Percentiles rank a stretch among this genome's conserved stretches.
Evolutionary conservation across 2,113 vertebrate genomes (phyloP).

Genomic region (Aldabrachelys gigantea): DNA sequence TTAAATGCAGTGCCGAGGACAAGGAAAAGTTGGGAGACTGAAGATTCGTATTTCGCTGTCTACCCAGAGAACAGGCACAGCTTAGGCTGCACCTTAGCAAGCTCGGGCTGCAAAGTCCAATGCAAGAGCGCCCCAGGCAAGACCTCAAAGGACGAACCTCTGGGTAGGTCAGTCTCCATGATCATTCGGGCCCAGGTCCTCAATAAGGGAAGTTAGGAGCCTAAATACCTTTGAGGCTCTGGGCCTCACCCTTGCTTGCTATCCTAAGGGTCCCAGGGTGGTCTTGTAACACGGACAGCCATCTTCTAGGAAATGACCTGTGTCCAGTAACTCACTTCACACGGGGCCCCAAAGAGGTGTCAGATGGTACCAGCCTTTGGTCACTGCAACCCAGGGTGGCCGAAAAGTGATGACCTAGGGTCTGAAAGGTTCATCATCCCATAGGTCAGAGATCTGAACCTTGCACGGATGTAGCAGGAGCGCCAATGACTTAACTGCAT

Average conservation of each 20-base stretch:
- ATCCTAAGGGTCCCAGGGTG: background rate
- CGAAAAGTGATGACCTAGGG: background rate
- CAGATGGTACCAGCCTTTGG: background rate
- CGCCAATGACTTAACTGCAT: background rate
- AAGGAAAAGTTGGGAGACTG: constrained; percentile 2
- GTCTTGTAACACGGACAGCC: background rate
- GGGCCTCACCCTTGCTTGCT: background rate
- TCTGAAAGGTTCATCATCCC: background rate
- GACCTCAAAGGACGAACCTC: background rate
- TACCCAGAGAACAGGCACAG: background rate
- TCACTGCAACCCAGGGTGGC: background rate
- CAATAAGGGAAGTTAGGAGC: background rate
- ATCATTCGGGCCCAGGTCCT: background rate
- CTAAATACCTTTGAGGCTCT: background rate
- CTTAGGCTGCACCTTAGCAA: background rate
- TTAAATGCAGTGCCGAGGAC: background rate
- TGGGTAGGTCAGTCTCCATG: background rate
- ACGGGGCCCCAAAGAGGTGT: background rate
- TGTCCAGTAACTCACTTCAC: too few relatives aligned
- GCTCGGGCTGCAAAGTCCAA: background rate
- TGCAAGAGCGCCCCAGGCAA: rapidly evolving
- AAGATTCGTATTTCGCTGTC: background rate
- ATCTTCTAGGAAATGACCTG: background rate
- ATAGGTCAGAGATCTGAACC: background rate
- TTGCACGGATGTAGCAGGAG: background rate